Evolutionary conservation across 2,113 vertebrate species (phyloP), one percentile per base, ranked within the genome.

Genomic region (Amblyornis subalaris): DNA sequence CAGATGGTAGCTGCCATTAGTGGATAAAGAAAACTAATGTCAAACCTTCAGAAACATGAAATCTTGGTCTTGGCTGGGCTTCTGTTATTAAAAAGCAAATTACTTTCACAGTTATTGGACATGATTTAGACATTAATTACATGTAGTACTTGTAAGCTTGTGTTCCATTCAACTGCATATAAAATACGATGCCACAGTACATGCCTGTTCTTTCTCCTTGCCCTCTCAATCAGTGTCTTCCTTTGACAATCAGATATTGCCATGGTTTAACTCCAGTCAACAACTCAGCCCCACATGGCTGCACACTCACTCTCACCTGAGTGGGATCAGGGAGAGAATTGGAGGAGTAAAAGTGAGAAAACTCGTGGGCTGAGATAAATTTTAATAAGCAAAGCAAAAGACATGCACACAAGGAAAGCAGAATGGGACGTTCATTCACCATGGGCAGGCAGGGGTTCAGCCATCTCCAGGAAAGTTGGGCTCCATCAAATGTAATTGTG

Each of bases 341-440:
- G 14, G 31, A 62, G 42, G 29, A 69, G 38, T 31, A 19, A 25
- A 69, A 76, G 22, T 62, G 25, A 62, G 48, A 55, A 48, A 61
- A 33, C 22, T 42, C 0, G 0, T 54, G n/a, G 10, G 5, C 47
- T 69, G 40, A 7, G 3, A 48, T 55, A 55, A 53, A 40, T 17
- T 76, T 75, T 54, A 69, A 50, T 36, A 55, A 74, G 31, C 26
- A 55, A 45, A 70, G 47, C 25, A 62, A 83, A 76, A 48, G 10
- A 5, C 26, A 55, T 25, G 16, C 8, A 24, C 35, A 29, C 21
- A 61, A 51, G 54, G 17, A 62, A 69, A 75, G 35, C 29, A 35
- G 42, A 82, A 25, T 21, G 33, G 14, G 40, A 48, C 33, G 42
- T 55, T 36, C 6, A 42, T 48, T 62, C 10, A 54, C 40, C 25